Evolutionary conservation across 2,113 vertebrate species (phyloP), one percentile per base, ranked within the genome.

Genomic region (Myanophis thanlyinensis): DNA sequence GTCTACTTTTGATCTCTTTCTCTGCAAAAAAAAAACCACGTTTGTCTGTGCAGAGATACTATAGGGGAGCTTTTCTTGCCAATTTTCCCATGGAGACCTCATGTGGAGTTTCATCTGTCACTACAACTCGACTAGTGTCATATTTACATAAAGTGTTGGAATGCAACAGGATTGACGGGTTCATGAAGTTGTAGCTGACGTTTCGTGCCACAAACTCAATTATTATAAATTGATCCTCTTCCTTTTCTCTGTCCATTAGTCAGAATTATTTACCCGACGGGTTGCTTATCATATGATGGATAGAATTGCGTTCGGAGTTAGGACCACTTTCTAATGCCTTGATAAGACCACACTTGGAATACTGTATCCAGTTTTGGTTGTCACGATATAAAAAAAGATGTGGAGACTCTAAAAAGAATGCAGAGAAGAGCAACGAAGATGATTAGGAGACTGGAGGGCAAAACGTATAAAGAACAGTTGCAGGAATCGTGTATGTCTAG

Each of bases 111-210:
- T 92, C 88, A 91, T 91, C 93, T 95, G 94, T 96, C 93, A 93
- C 30, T 84, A 8, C n/a, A 94, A 93, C 89, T 93, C 91, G 92
- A 93, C 94, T 89, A 93, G 92, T 48, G 53, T 20, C 91, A 89
- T 51, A 87, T 96, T 95, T 95, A 93, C 93, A 73, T 52, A 47
- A 90, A 96, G 89, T 88, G 94, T 59, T 1, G 3, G 92, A 96
- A 96, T 87, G 15, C 35, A 51, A 93, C 46, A 90, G 94, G 96
- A 95, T 94, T 96, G 95, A 94, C 92, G 86, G 52, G 49, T 91
- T 62, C 95, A 30, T 95, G 96, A 95, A 73, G 48, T 91, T 94
- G 87, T n/a, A n/a, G 87, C 23, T 95, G 96, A 95, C 95, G 93
- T 91, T 93, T 94, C 93, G 91, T 49, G 35, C 85, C 93, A 89